Percentiles rank a stretch among this genome's conserved stretches.
phyloP scores from a whole-genome alignment of 2,888 invertebrate genomes.

The Tetrapedia diversipes region DNA sequence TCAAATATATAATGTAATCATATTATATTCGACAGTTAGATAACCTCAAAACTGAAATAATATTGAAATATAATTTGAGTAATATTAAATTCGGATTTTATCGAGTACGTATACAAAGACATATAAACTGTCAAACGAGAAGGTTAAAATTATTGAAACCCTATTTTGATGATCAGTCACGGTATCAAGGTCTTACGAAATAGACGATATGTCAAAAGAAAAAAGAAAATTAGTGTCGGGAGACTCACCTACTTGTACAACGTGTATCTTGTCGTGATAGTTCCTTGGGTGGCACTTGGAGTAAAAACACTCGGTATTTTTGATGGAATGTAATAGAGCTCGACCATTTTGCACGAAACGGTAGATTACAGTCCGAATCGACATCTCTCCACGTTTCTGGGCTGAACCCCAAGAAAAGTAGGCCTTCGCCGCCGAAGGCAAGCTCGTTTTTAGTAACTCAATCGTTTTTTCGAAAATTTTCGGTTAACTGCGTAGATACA shows the following conservation, averaged over 20 bases:
- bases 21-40: background rate
- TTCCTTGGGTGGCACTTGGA: slow-evolving; percentile 68
- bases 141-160: slow-evolving; percentile 2
- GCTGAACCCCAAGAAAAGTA: slow-evolving; percentile 61
- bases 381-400: slow-evolving; percentile 78
- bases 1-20: background rate
- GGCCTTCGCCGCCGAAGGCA: slow-evolving; percentile 34
- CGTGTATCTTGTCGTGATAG: slow-evolving; percentile 80
- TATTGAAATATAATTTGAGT: background rate
- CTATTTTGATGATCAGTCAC: slow-evolving; percentile 11
- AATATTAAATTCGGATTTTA: background rate
- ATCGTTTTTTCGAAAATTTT: slow-evolving; percentile 29
- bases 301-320: slow-evolving; percentile 71
- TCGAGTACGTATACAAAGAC: background rate
- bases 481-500: slow-evolving; percentile 34
- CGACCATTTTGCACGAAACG: slow-evolving; percentile 81
- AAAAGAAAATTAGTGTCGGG: background rate
- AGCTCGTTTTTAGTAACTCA: background rate
- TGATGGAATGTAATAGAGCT: slow-evolving; percentile 74
- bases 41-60: background rate
- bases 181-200: slow-evolving; percentile 28
- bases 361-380: slow-evolving; percentile 76
- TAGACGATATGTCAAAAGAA: background rate
- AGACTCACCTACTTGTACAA: slow-evolving; percentile 78
- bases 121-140: background rate